Conservation (phyloP, 2,888 invertebrate genomes). For the Xestia sexstrigata region DNA sequence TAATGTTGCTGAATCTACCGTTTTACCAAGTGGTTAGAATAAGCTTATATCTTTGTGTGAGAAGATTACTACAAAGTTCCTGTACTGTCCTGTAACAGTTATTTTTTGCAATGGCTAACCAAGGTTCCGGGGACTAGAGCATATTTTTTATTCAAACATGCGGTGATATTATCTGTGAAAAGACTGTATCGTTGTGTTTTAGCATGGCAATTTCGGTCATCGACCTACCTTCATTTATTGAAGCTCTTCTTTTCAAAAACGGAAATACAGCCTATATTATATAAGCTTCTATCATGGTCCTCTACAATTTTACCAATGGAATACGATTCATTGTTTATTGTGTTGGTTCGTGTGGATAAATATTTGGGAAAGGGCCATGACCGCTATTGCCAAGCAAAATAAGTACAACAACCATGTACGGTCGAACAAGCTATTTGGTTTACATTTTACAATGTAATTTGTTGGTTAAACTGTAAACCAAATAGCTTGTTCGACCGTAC, state of each 20-base stretch:
- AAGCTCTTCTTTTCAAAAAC: neutral
- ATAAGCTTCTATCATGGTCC: too few species aligned
- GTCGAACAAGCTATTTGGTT: too few species aligned
- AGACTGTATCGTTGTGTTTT: neutral
- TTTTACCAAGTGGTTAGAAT: constrained; percentile 20
- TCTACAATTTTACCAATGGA: too few species aligned
- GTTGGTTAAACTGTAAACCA: too few species aligned
- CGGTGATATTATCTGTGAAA: neutral
- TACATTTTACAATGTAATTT: too few species aligned
- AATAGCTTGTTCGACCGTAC: too few species aligned
- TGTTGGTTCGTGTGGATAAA: too few species aligned
- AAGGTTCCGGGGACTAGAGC: neutral
- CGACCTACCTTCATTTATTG: neutral
- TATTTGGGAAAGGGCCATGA: neutral
- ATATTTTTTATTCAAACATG: neutral
- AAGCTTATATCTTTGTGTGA: constrained; percentile 27
- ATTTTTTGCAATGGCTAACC: neutral
- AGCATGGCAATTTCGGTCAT: neutral
- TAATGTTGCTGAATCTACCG: constrained; percentile 39
- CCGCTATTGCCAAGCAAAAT: neutral
- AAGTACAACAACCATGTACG: neutral
- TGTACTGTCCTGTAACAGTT: neutral
- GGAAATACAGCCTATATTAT: too few species aligned
- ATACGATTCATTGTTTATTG: too few species aligned
- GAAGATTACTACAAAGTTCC: constrained; percentile 1